A percentile compares a stretch with the other conserved stretches of the same genome.
These are phyloP conservation scores for Epinotia ramella DNA, from an alignment of 2,888 invertebrate genomes.

Conservation along the genomic window DNA sequence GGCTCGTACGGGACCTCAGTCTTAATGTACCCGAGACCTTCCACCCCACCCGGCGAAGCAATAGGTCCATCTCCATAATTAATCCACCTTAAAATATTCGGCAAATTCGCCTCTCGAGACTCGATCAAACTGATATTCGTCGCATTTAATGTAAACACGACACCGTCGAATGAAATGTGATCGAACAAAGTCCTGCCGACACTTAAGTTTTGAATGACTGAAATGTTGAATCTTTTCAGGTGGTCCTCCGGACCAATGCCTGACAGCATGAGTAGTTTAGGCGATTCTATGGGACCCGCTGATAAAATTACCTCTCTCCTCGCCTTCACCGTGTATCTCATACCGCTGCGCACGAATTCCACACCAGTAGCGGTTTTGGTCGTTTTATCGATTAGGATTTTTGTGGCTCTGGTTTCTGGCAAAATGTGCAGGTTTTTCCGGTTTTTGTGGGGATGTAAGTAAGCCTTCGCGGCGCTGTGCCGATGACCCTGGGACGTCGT, in stretches of 20 bases:
- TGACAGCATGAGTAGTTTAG: slow-evolving; percentile 92
- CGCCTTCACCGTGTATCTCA: slow-evolving; percentile 75
- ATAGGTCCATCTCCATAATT: slow-evolving; percentile 64
- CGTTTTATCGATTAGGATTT: slow-evolving; percentile 82
- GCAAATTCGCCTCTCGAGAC: slow-evolving; percentile 42
- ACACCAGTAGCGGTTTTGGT: slow-evolving; percentile 86
- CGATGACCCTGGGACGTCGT: slow-evolving; percentile 82
- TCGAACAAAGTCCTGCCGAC: slow-evolving; percentile 85
- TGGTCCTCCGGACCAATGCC: slow-evolving; percentile 82
- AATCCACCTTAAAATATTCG: slow-evolving; percentile 48
- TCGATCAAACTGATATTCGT: slow-evolving; percentile 50
- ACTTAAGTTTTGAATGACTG: slow-evolving; percentile 82
- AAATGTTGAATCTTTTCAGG: slow-evolving; percentile 73
- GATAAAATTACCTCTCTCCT: slow-evolving; percentile 90
- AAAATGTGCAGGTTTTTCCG: slow-evolving; percentile 86
- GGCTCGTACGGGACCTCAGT: slow-evolving; percentile 72
- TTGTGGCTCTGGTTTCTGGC: slow-evolving; percentile 83
- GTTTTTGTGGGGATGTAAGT: slow-evolving; percentile 78
- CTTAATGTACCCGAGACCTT: slow-evolving; percentile 82
- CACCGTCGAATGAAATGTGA: slow-evolving; percentile 70
- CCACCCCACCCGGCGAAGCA: slow-evolving; percentile 83
- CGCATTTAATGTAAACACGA: slow-evolving; percentile 54
- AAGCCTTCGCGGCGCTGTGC: slow-evolving; percentile 85
- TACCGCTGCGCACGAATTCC: slow-evolving; percentile 79
- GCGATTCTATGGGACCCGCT: slow-evolving; percentile 91